Evolutionary conservation across 1,140 invertebrate species (phyloP).

Genomic region (Nymphalis io): DNA sequence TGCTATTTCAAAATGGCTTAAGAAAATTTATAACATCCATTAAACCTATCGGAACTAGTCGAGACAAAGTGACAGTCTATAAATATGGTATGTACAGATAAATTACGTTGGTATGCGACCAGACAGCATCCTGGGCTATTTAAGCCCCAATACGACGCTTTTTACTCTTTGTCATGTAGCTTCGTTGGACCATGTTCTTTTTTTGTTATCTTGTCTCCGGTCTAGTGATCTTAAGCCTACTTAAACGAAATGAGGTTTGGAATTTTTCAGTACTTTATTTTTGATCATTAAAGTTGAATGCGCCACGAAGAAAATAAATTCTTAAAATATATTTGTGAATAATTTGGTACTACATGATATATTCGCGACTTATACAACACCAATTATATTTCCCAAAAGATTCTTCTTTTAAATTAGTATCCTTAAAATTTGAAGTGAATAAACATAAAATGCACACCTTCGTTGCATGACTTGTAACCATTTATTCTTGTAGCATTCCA

Average conservation of each 20-base stretch:
- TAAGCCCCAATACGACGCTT: constrained; percentile 26
- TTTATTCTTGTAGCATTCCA: constrained; percentile 6
- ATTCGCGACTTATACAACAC: too few relatives aligned
- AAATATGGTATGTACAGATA: constrained; percentile 36
- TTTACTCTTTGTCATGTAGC: constrained; percentile 16
- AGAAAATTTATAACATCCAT: background rate
- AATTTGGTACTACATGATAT: too few relatives aligned
- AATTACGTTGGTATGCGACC: constrained; percentile 37
- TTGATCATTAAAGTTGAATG: background rate
- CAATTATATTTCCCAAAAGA: too few relatives aligned
- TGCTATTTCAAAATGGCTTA: too few relatives aligned
- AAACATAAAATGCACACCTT: background rate
- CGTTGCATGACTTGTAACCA: background rate
- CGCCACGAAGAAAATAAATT: background rate
- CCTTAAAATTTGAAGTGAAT: background rate
- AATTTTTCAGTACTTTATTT: background rate
- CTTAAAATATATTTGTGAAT: background rate
- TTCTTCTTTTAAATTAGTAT: background rate
- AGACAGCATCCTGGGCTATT: constrained; percentile 37
- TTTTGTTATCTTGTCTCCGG: constrained; percentile 21
- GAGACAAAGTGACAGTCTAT: constrained; percentile 17
- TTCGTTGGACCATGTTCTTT: constrained; percentile 29
- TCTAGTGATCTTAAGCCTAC: constrained; percentile 6
- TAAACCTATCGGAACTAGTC: constrained; percentile 14
- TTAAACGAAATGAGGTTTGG: background rate